Evolutionary conservation across 2,888 invertebrate genomes (phyloP).

Genomic region (Selenia dentaria): DNA sequence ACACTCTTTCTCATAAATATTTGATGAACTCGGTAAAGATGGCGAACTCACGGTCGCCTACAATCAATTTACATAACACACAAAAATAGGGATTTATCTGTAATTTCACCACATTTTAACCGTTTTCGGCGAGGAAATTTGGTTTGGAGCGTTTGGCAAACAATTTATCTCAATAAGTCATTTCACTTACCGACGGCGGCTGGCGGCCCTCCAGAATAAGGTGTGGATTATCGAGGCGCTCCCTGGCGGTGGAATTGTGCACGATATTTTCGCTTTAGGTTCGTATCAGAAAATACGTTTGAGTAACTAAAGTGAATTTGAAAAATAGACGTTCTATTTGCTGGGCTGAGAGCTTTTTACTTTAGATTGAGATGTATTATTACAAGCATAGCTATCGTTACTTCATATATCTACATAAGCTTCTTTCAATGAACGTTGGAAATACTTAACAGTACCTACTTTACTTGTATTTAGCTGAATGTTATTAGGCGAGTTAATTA

Average conservation of each 20-base stretch:
- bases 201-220: constrained; percentile 31
- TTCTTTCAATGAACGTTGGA: too few species aligned
- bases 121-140: constrained; percentile 43
- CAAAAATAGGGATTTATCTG: constrained; percentile 37
- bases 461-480: too few species aligned
- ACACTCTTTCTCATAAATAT: constrained; percentile 30
- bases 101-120: constrained; percentile 33
- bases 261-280: constrained; percentile 25
- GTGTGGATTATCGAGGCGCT: constrained; percentile 32
- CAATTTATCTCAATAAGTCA: constrained; percentile 59
- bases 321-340: constrained; percentile 22
- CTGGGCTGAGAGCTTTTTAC: constrained; percentile 18
- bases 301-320: constrained; percentile 21
- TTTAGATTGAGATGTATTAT: too few species aligned
- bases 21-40: constrained; percentile 30
- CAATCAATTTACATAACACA: constrained; percentile 32
- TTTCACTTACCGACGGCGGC: constrained; percentile 41
- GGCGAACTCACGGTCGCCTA: constrained; percentile 23
- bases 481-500: too few species aligned
- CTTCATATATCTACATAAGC: too few species aligned
- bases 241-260: constrained; percentile 16
- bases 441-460: too few species aligned
- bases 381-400: too few species aligned
- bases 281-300: constrained; percentile 21
- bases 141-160: constrained; percentile 54